Evolutionary conservation across 2,888 invertebrate genomes (phyloP).

Genomic region (Auanema sp.): DNA sequence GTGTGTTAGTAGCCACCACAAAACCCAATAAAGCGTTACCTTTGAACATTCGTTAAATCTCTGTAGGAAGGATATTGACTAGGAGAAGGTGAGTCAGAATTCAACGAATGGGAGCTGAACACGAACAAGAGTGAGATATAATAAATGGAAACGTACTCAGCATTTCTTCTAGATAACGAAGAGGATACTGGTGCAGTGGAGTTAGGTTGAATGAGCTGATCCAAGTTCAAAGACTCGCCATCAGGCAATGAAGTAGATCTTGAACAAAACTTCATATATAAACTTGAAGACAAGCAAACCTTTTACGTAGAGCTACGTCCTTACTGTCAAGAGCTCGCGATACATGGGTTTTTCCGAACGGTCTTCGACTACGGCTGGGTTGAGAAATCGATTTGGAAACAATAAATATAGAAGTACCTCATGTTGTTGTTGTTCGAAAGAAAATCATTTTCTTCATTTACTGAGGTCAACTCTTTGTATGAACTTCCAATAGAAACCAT

Average conservation of each 20-base stretch:
- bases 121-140: neutral
- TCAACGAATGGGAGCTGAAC: slow-evolving; percentile 17
- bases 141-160: neutral
- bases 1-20: neutral
- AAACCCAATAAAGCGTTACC: slow-evolving; percentile 17
- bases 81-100: slow-evolving; percentile 35
- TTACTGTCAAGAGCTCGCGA: neutral
- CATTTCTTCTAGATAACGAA: neutral
- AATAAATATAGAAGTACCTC: neutral
- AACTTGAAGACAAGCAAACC: neutral
- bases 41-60: slow-evolving; percentile 31
- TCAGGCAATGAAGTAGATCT: slow-evolving; percentile 54
- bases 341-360: neutral
- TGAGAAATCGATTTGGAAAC: neutral
- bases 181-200: slow-evolving; percentile 12
- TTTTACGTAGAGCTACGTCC: slow-evolving; percentile 6
- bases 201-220: slow-evolving; percentile 21
- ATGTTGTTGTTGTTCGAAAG: neutral
- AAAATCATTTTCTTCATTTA: slow-evolving; percentile 30
- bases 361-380: neutral
- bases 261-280: slow-evolving; percentile 4
- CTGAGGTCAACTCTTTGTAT: slow-evolving; percentile 29
- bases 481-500: slow-evolving; percentile 33
- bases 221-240: slow-evolving; percentile 43
- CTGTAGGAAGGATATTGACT: slow-evolving; percentile 45